phyloP scores from a whole-genome alignment of 2,113 vertebrate species.

The Dolichallabes microphthalmus region DNA sequence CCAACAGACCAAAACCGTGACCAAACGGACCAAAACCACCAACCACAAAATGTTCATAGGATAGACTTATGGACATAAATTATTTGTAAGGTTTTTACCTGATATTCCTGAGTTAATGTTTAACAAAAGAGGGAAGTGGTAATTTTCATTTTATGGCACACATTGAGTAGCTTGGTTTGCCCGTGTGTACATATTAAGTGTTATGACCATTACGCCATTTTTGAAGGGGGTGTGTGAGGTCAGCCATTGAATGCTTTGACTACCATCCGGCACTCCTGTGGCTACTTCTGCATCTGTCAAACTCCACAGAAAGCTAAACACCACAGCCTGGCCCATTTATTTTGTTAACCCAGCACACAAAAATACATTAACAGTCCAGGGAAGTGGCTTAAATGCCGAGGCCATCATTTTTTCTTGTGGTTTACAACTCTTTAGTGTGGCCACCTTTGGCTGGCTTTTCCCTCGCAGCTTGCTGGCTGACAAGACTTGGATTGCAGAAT shows the following conservation, averaged over 20 bases:
- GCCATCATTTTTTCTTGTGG: slow-evolving; percentile 54
- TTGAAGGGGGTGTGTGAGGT: slow-evolving; percentile 62
- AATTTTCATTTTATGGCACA: neutral
- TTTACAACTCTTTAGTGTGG: slow-evolving; percentile 59
- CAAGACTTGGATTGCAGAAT: slow-evolving; percentile 46
- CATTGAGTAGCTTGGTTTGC: slow-evolving; percentile 15
- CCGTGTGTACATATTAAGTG: neutral
- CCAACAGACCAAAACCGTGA: too few species aligned
- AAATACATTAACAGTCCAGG: slow-evolving; percentile 52
- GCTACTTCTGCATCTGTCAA: slow-evolving; percentile 64
- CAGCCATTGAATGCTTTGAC: slow-evolving; percentile 62
- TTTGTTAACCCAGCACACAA: slow-evolving; percentile 64
- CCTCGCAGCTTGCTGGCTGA: slow-evolving; percentile 40
- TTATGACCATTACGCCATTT: slow-evolving; percentile 43
- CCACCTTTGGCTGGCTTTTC: slow-evolving; percentile 60
- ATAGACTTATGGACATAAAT: neutral
- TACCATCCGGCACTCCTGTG: slow-evolving; percentile 56
- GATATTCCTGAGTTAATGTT: neutral
- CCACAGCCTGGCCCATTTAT: slow-evolving; percentile 61
- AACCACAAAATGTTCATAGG: neutral
- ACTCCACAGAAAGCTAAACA: slow-evolving; percentile 62
- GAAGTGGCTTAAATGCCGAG: slow-evolving; percentile 52
- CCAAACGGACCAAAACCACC: neutral
- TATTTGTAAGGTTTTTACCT: neutral
- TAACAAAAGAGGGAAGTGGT: neutral